A percentile compares a stretch with the other conserved stretches of the same genome.
These are phyloP conservation scores for Falcaria lacertinaria DNA, from an alignment of 2,888 invertebrate genomes.

Conservation along the genomic window DNA sequence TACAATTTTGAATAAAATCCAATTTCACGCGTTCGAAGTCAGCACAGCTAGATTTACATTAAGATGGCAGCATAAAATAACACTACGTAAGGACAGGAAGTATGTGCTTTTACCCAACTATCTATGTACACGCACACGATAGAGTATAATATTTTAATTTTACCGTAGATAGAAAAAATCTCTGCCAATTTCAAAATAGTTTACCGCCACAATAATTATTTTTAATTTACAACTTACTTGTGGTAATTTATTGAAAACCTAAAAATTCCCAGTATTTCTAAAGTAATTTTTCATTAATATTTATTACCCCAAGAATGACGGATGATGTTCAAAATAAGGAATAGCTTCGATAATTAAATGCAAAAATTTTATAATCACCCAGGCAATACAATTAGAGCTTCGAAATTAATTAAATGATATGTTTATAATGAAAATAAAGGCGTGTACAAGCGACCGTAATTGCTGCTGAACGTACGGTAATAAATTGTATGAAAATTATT, in stretches of 20 bases:
- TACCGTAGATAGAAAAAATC: background rate
- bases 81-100: no score
- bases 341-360: background rate
- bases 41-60: no score
- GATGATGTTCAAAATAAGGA: background rate
- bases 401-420: background rate
- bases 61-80: no score
- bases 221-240: background rate
- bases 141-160: no score
- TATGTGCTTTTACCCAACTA: no score
- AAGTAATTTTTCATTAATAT: slow-evolving; percentile 4
- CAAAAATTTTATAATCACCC: background rate
- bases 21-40: no score
- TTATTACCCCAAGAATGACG: background rate
- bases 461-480: background rate
- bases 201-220: background rate
- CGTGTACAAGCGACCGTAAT: background rate
- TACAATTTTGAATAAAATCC: no score
- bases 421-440: background rate
- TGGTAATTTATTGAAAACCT: slow-evolving; percentile 1
- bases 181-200: background rate
- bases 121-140: no score
- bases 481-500: background rate
- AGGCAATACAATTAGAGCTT: background rate
- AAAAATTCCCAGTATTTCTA: background rate